These are phyloP conservation scores for Pseudococcus viburni DNA, from an alignment of 2,888 invertebrate genomes.

Conservation along the genomic window DNA sequence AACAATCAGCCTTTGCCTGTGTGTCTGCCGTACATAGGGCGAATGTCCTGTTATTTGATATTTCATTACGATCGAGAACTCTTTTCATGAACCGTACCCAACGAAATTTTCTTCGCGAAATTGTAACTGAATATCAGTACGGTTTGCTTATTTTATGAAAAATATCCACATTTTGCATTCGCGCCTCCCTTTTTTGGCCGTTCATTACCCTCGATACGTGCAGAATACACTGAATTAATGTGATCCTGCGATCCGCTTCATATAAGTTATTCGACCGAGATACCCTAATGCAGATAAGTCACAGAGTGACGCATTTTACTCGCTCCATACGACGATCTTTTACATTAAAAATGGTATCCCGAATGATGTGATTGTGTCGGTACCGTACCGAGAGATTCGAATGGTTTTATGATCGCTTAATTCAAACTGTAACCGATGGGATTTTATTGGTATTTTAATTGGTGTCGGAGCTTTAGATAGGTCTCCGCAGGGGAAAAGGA, in stretches of 20 bases:
- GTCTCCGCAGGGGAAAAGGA: not conserved
- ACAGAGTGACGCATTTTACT: not conserved
- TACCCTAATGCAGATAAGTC: slow-evolving; percentile 40
- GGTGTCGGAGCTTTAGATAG: not conserved
- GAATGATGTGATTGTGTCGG: not conserved
- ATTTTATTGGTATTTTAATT: slow-evolving; percentile 42
- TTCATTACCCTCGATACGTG: not conserved
- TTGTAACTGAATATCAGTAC: not conserved
- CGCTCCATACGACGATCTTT: not conserved
- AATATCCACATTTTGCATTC: not conserved
- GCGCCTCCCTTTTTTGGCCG: not conserved
- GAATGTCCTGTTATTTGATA: slow-evolving; percentile 19
- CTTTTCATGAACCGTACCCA: not conserved
- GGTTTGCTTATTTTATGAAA: not conserved
- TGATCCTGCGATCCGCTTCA: not conserved
- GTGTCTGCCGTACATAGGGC: not conserved
- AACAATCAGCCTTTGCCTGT: not conserved
- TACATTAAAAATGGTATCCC: not conserved
- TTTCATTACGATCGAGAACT: not conserved
- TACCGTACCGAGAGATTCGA: not conserved
- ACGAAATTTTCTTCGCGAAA: not conserved
- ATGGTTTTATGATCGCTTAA: slow-evolving; percentile 36
- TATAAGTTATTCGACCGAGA: slow-evolving; percentile 29
- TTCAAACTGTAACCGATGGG: slow-evolving; percentile 18
- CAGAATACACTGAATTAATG: not conserved